Base-by-base conservation (phyloP, 2,113 vertebrate species). In the Xiphophorus hellerii region DNA sequence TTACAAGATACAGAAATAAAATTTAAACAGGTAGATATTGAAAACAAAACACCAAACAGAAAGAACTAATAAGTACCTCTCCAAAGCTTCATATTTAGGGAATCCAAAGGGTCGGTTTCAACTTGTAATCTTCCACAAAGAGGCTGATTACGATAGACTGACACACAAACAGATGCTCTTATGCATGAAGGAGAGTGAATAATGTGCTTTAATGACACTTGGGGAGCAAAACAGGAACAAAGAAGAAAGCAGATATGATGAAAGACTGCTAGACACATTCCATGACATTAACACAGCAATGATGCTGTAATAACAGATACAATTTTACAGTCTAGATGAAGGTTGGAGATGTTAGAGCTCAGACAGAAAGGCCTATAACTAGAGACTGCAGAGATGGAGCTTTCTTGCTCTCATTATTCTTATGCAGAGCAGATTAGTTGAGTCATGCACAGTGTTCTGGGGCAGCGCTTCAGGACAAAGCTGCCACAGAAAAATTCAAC, bases 391-490 rank as follows among this genome's bases (percentile, higher is more conserved):
- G 37, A 81, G 66, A 65, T 51, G 74, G 64, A 39, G 69, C 14
- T 2, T 76, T 80, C 35, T 69, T 80, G 64, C 31, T 72, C 62
- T 37, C 60, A 69, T 85, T 69, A 66, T 30, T 31, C 82, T 75
- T 14, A 66, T 75, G 73, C 69, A 78, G 66, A 69, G 84, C 83
- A 85, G 85, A 92, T 90, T 86, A 87, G 83, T 77, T 91, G 88
- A 92, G 74, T 92, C 88, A 86, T 37, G 28, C 82, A 61, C 69
- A 39, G 68, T 65, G 74, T 83, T 83, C 77, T 80, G 71, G 68
- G 80, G 85, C 84, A 54, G 68, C 1, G 88, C 87, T 88, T 76
- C 54, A 37, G 86, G 89, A 83, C 74, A 81, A 74, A 86, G 79
- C 81, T 69, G 78, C 90, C 74, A 88, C 76, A 84, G 79, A 84